Conservation (phyloP, 2,113 vertebrate species). For the Axis porcinus region DNA sequence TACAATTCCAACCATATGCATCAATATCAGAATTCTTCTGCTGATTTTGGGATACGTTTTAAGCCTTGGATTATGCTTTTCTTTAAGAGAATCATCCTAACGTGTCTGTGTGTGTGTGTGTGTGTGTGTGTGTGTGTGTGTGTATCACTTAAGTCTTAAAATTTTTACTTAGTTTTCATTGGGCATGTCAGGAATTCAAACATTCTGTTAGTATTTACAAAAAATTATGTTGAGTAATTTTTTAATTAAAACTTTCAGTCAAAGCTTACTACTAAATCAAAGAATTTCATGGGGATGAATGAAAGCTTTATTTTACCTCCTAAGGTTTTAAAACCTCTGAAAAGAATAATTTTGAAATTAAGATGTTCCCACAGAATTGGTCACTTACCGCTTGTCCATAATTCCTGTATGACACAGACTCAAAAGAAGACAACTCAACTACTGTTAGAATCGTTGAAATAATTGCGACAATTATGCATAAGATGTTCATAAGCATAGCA, state of each 20-base stretch:
- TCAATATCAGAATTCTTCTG: not conserved
- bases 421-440: slow-evolving; percentile 20
- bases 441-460: not conserved
- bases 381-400: slow-evolving; percentile 69
- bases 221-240: not conserved
- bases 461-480: not conserved
- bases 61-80: not conserved
- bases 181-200: not conserved
- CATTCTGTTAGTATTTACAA: not conserved
- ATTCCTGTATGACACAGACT: slow-evolving; percentile 57
- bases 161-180: slow-evolving; percentile 1
- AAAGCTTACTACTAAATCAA: not conserved
- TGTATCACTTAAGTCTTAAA: not conserved
- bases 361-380: not conserved
- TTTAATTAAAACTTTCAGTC: slow-evolving; percentile 19
- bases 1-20: not conserved
- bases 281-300: not conserved
- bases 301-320: not conserved
- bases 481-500: not conserved
- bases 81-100: not conserved
- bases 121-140: not conserved
- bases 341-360: slow-evolving; percentile 23
- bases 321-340: not conserved
- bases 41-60: not conserved
- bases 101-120: not conserved